A percentile compares a stretch with the other conserved stretches of the same genome.
Evolutionary conservation across 2,113 vertebrate species (phyloP).

Genomic region (Litocranius walleri): DNA sequence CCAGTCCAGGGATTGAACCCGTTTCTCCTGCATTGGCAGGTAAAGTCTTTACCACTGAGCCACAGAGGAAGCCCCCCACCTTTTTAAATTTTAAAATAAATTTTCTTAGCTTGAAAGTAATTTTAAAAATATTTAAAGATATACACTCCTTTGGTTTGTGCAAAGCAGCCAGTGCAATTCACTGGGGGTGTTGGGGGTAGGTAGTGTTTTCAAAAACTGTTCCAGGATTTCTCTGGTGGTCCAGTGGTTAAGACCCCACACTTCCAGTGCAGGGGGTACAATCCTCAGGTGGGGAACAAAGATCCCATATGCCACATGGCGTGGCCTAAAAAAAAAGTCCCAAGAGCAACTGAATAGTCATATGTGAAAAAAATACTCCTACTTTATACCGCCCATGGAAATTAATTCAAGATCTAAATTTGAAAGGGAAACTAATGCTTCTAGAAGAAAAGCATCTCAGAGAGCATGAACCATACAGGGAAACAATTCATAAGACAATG

Average conservation of each 20-base stretch:
- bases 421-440: slow-evolving; percentile 9
- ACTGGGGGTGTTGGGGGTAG: background rate
- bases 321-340: background rate
- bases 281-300: background rate
- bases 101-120: background rate
- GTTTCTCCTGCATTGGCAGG: background rate
- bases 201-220: background rate
- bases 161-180: background rate
- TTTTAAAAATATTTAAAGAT: background rate
- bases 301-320: background rate
- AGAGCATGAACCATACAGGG: background rate
- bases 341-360: background rate
- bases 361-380: background rate
- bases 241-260: background rate
- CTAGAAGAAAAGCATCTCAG: background rate
- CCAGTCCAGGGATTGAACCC: accelerated
- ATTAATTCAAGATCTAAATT: background rate
- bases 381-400: background rate
- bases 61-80: background rate
- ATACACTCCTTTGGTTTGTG: background rate
- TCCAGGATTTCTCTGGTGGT: background rate
- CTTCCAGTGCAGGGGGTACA: background rate
- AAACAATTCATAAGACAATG: background rate
- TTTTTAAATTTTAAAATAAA: background rate
- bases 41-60: background rate